Conservation (phyloP, 2,888 invertebrate species). For the Pseudococcus longispinus region DNA sequence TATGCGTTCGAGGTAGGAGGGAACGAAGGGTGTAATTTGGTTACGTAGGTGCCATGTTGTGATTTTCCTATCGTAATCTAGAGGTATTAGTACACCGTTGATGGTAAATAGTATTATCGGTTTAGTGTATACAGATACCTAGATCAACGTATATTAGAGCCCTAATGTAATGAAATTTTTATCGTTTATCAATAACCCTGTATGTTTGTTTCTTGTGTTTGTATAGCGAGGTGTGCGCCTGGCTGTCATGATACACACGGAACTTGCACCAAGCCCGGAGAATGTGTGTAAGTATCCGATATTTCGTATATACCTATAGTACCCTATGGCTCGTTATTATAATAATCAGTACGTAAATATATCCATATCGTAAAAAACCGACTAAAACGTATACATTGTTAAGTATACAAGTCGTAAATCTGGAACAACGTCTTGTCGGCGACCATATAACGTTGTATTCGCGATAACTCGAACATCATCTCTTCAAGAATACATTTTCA, state of each 20-base stretch:
- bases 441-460: background rate
- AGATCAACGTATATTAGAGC: background rate
- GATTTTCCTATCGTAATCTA: background rate
- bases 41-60: background rate
- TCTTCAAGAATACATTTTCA: no score
- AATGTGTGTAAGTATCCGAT: conserved; percentile 89
- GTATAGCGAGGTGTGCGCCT: conserved; percentile 89
- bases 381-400: background rate
- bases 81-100: background rate
- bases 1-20: background rate
- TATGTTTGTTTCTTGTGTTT: conserved; percentile 63
- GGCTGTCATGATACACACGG: conserved; percentile 93
- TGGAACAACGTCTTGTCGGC: background rate
- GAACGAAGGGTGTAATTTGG: background rate
- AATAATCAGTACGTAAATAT: background rate
- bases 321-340: background rate
- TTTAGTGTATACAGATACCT: background rate
- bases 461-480: background rate
- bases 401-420: background rate
- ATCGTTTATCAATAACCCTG: conserved; percentile 45
- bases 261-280: conserved; percentile 88
- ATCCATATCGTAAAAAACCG: background rate
- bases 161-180: background rate
- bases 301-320: background rate
- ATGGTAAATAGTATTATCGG: conserved; percentile 18